Conservation (phyloP, 2,888 invertebrate genomes). For the Fabriciana adippe region DNA sequence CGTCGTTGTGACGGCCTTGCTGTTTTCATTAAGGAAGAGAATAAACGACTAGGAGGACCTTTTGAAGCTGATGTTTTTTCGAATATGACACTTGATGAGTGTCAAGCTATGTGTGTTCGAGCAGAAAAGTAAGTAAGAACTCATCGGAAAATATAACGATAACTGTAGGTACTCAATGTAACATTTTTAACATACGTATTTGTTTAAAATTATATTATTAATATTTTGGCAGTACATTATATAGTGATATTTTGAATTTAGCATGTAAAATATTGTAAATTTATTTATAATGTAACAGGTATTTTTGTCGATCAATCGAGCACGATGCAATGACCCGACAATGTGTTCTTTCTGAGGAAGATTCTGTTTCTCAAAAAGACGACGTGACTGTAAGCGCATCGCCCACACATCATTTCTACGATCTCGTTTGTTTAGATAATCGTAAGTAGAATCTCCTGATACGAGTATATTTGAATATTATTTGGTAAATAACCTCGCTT, state of each 20-base stretch:
- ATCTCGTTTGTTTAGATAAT: conserved; percentile 93
- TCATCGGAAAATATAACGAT: no score
- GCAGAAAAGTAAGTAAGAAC: conserved; percentile 87
- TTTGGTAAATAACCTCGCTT: conserved; percentile 21
- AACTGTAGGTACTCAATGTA: no score
- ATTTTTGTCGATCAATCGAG: conserved; percentile 94
- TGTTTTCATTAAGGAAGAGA: conserved; percentile 94
- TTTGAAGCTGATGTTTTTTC: conserved; percentile 94
- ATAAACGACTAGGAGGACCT: conserved; percentile 92
- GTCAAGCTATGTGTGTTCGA: conserved; percentile 92
- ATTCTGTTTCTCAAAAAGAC: conserved; percentile 93
- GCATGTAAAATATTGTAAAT: background rate
- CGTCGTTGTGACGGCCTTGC: conserved; percentile 92
- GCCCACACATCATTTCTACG: conserved; percentile 93
- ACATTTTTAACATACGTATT: no score
- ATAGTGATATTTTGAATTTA: no score
- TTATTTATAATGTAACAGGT: conserved; percentile 64
- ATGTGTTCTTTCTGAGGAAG: conserved; percentile 95
- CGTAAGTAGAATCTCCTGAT: conserved; percentile 84
- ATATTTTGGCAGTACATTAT: no score
- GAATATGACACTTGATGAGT: conserved; percentile 93
- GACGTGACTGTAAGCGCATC: conserved; percentile 93
- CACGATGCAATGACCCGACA: conserved; percentile 93
- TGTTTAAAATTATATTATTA: no score
- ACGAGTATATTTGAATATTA: conserved; percentile 31